A percentile compares a stretch with the other conserved stretches of the same genome.
phyloP scores from a whole-genome alignment of 2,113 vertebrate genomes.

The Gorsachius goisagi region DNA sequence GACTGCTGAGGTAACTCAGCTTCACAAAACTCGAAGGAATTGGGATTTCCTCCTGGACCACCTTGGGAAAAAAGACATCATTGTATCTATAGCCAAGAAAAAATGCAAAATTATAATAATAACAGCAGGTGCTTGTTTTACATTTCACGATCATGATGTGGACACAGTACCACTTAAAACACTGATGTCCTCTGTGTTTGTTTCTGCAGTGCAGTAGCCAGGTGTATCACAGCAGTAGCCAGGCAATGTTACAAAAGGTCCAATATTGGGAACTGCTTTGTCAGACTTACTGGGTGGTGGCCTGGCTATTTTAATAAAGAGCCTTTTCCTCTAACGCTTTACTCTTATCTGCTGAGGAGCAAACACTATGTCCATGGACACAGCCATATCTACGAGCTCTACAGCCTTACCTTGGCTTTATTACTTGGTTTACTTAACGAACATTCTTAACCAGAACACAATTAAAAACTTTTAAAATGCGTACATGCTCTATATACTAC shows the following conservation, averaged over 20 bases:
- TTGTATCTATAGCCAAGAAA: not conserved
- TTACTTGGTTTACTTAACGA: not conserved
- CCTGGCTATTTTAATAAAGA: not conserved
- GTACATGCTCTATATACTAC: not conserved
- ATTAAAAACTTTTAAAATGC: not conserved
- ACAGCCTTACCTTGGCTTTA: not conserved
- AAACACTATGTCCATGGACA: not conserved
- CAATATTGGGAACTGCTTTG: not conserved
- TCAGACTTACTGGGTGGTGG: not conserved
- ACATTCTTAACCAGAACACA: not conserved
- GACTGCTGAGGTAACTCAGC: conserved; percentile 93
- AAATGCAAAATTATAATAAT: not conserved
- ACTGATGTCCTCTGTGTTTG: not conserved
- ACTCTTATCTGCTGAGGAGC: not conserved
- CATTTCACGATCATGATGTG: not conserved
- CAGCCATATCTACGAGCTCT: not conserved
- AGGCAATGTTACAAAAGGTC: not conserved
- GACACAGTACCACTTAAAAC: not conserved
- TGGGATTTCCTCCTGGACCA: conserved; percentile 91
- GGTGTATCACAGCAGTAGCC: not conserved
- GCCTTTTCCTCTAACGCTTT: not conserved
- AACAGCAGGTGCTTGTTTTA: not conserved
- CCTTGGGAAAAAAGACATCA: conserved; percentile 70
- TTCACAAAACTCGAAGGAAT: conserved; percentile 93
- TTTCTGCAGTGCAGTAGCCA: not conserved